Evolutionary conservation across 1,140 invertebrate species (phyloP), one percentile per base, ranked within the genome.

Genomic region (Agrypnia vestita): DNA sequence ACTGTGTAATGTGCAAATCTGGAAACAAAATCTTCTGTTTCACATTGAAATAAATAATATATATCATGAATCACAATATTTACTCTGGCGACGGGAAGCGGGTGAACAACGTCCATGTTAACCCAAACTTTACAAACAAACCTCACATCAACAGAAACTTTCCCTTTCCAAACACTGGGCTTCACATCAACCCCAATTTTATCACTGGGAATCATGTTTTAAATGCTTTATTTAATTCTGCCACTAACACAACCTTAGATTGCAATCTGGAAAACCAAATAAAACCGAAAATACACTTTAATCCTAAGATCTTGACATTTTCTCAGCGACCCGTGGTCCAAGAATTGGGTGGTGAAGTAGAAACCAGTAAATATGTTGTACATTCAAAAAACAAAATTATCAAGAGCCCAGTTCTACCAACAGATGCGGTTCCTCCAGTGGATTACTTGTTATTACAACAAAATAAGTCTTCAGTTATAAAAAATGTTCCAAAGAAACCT

Each of bases 1-100:
- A 84, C 49, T 49, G 82, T 43, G 85, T 87, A 13, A 56, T 55
- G 62, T 83, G 79, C 55, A 81, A 81, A 53, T 78, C 80, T 0
- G 78, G 76, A 62, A 80, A 80, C 53, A 81, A 81, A 72, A 61
- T 62, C 7, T 83, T 19, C 56, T 79, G n/a, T 73, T 83, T 79
- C 64, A 10, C 56, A 12, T 21, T 76, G 47, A 53, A 55, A 73
- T 55, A 73, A 73, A 9, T 3, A 6, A 35, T 35, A 35, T 35
- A 35, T 35, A 55, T 25, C 11, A 46, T 46, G 43, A 19, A 47
- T 17, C 25, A 35, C 25, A 35, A 35, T 6, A 17, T 7, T 7
- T 9, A 3, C 1, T 8, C 46, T 7, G 73, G 46, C 4, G 64
- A 79, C 1, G 21, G 47, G 3, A 46, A 43, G 43, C 72, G 55